phyloP scores from a whole-genome alignment of 1,140 invertebrate genomes.

The Limonius californicus region DNA sequence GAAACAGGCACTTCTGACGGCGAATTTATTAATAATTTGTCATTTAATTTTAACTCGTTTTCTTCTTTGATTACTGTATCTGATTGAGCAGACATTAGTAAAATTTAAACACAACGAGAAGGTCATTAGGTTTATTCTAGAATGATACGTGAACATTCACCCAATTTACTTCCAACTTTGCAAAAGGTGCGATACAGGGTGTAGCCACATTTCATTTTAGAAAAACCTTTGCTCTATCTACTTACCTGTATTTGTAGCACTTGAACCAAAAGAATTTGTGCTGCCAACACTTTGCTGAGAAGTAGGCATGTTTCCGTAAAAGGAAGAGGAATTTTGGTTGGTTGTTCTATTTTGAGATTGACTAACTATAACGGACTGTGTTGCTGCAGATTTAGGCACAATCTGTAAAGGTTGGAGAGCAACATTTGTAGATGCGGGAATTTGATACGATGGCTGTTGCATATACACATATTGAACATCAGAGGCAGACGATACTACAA shows the following conservation, averaged over 20 bases:
- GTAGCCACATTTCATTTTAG: no score
- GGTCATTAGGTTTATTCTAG: background rate
- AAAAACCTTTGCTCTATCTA: no score
- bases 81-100: no score
- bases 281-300: background rate
- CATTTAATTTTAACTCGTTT: constrained; percentile 12
- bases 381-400: constrained; percentile 34
- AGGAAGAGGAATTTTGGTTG: constrained; percentile 1
- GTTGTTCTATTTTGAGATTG: constrained; percentile 45
- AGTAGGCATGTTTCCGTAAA: background rate
- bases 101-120: no score
- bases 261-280: background rate
- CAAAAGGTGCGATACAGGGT: no score
- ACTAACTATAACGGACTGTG: constrained; percentile 51
- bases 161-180: no score
- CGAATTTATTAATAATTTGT: constrained; percentile 19
- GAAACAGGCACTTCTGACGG: constrained; percentile 23
- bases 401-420: constrained; percentile 34
- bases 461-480: constrained; percentile 47
- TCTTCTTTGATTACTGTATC: constrained; percentile 11
- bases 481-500: constrained; percentile 42
- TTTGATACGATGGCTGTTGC: constrained; percentile 30
- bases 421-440: constrained; percentile 32
- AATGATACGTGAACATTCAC: background rate
- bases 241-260: background rate